Percentiles rank a stretch among this genome's conserved stretches.
Evolutionary conservation across 2,113 vertebrate species (phyloP).

Genomic region (Neolamprologus tretocephalus): DNA sequence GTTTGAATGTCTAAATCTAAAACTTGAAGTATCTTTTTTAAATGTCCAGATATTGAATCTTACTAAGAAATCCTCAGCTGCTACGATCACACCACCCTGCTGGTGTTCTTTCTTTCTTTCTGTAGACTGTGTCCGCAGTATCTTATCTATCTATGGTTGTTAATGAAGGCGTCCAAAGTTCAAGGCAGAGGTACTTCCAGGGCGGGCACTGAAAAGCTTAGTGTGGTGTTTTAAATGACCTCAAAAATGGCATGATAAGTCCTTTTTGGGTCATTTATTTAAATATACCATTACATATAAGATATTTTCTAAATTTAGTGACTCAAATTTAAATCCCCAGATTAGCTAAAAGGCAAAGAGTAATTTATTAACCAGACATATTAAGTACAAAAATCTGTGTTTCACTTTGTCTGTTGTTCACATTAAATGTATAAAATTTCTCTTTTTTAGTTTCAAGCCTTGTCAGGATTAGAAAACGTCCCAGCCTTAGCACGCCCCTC

Average conservation of each 20-base stretch:
- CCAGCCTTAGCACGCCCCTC: neutral
- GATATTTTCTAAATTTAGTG: neutral
- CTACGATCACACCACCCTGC: neutral
- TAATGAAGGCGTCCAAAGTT: constrained; percentile 5
- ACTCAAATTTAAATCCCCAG: neutral
- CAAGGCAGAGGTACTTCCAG: neutral
- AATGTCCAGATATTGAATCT: neutral
- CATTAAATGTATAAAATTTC: neutral
- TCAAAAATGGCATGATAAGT: neutral
- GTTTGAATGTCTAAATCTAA: neutral
- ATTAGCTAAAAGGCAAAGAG: neutral
- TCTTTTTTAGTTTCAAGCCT: neutral
- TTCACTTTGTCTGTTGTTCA: neutral
- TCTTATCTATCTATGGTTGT: constrained; percentile 10
- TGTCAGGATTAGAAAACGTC: neutral
- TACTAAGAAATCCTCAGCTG: neutral
- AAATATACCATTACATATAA: neutral
- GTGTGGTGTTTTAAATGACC: neutral
- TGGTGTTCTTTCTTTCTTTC: neutral
- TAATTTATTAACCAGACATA: neutral
- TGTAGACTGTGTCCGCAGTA: neutral
- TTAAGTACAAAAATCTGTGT: neutral
- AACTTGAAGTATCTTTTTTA: neutral
- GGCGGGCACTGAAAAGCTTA: neutral
- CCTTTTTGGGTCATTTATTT: neutral